Conservation (phyloP, 1,140 invertebrate species). For the Himalopsyche phryganea region DNA sequence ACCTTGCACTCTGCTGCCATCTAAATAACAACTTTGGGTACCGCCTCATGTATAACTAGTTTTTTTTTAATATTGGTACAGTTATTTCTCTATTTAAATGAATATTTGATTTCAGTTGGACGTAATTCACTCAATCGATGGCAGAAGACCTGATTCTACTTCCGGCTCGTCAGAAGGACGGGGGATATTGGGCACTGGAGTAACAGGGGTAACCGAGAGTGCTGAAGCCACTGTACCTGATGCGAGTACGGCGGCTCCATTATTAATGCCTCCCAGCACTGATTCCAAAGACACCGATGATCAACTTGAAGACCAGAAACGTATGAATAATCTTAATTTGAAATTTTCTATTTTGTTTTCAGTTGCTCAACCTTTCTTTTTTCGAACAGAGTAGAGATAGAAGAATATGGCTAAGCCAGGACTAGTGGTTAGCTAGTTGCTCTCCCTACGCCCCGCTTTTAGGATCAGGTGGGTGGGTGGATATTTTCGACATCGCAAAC, state of each 20-base stretch:
- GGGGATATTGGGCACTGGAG: background rate
- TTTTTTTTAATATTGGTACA: background rate
- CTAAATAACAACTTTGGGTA: too few relatives aligned
- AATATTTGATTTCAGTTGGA: slow-evolving; percentile 33
- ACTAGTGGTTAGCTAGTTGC: too few relatives aligned
- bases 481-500: too few relatives aligned
- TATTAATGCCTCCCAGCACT: slow-evolving; percentile 18
- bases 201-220: background rate
- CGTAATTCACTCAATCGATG: slow-evolving; percentile 37
- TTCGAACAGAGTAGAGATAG: too few relatives aligned
- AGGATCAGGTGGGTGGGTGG: too few relatives aligned
- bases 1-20: too few relatives aligned
- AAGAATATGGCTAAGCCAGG: too few relatives aligned
- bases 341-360: too few relatives aligned
- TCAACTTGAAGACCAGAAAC: slow-evolving; percentile 21
- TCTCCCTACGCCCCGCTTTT: too few relatives aligned
- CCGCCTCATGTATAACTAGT: background rate
- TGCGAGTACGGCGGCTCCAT: background rate
- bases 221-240: background rate
- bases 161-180: slow-evolving; percentile 29
- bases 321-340: too few relatives aligned
- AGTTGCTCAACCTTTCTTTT: too few relatives aligned
- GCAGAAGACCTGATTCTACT: slow-evolving; percentile 33
- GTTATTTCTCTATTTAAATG: background rate
- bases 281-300: slow-evolving; percentile 28